A percentile compares a stretch with the other conserved stretches of the same genome.
Conservation (phyloP, 2,113 vertebrate species). For the Prietella phreatophila region DNA sequence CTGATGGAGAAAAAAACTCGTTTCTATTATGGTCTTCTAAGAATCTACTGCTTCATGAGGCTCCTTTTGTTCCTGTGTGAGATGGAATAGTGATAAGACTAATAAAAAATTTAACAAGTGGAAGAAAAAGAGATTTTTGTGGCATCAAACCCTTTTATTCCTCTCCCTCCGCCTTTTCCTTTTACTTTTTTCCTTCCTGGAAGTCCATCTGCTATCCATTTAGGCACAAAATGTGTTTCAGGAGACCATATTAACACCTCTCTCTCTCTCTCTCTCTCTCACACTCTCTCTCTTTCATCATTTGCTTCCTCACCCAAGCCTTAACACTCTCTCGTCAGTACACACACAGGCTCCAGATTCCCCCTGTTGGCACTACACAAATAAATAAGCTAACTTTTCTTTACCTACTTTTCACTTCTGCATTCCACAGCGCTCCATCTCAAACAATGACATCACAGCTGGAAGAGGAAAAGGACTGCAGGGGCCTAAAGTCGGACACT, state of each 20-base stretch:
- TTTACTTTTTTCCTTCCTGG: conserved; percentile 32
- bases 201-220: conserved; percentile 56
- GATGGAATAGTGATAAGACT: background rate
- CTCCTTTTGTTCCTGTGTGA: background rate
- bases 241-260: conserved; percentile 44
- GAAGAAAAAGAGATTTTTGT: background rate
- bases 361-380: conserved; percentile 23
- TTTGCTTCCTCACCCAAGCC: conserved; percentile 34
- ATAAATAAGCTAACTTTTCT: conserved; percentile 29
- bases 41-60: background rate
- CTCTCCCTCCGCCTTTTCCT: background rate
- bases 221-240: conserved; percentile 49
- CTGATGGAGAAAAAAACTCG: conserved; percentile 8
- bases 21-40: conserved; percentile 3
- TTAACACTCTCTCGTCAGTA: conserved; percentile 51
- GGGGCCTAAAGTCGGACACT: background rate
- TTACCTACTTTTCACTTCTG: conserved; percentile 23
- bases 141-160: background rate
- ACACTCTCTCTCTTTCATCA: background rate
- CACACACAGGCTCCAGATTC: conserved; percentile 28
- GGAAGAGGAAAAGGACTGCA: background rate
- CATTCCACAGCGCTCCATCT: background rate
- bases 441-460: conserved; percentile 27
- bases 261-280: background rate
- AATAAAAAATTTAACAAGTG: background rate